Percentiles rank a stretch among this genome's conserved stretches.
phyloP scores from a whole-genome alignment of 2,113 vertebrate species.

The Festucalex cinctus region DNA sequence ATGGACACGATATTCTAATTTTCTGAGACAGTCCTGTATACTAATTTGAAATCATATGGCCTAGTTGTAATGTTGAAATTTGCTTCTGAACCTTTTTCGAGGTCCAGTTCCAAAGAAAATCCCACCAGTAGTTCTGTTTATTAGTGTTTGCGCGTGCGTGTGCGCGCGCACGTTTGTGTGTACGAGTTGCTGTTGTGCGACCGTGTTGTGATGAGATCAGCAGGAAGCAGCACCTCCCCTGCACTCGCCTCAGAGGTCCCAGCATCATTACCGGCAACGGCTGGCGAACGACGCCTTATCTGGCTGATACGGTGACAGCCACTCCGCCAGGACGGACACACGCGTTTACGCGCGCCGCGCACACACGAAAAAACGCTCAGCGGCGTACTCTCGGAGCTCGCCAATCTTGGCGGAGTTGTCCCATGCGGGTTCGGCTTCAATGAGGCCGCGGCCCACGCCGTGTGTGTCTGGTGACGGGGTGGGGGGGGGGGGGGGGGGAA shows the following conservation, averaged over 20 bases:
- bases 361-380: constrained; percentile 15
- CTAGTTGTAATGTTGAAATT: too few relatives aligned
- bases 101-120: constrained; percentile 2
- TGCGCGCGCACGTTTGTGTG: constrained; percentile 5
- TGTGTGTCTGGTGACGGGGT: neutral
- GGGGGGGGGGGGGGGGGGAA: too few relatives aligned
- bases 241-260: constrained; percentile 55
- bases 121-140: neutral
- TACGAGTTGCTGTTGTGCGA: constrained; percentile 13
- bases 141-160: neutral
- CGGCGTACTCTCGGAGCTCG: neutral
- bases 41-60: too few relatives aligned
- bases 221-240: constrained; percentile 40
- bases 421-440: neutral
- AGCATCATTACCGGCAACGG: constrained; percentile 65
- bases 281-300: constrained; percentile 52
- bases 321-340: constrained; percentile 40
- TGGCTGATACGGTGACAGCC: constrained; percentile 60
- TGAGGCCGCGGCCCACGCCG: constrained; percentile 1
- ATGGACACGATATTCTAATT: too few relatives aligned
- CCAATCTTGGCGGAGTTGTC: constrained; percentile 5
- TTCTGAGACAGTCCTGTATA: too few relatives aligned
- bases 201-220: constrained; percentile 56
- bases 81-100: neutral
- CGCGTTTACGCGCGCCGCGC: constrained; percentile 4